Evolutionary conservation across 2,113 vertebrate species (phyloP).

Genomic region (Bujurquina vittata): DNA sequence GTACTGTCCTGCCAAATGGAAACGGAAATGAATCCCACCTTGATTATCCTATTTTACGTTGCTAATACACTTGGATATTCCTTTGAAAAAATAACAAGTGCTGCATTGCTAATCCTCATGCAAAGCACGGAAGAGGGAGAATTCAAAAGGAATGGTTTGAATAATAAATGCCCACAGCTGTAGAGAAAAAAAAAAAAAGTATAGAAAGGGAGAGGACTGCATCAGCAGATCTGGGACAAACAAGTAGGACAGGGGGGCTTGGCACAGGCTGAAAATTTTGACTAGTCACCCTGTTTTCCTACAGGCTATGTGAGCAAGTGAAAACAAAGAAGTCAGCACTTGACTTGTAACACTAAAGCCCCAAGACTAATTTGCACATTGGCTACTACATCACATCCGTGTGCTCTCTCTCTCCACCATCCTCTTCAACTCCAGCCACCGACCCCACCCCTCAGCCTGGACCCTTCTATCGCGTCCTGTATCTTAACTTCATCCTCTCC

Average conservation of each 20-base stretch:
- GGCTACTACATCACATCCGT: conserved; percentile 58
- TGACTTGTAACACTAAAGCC: conserved; percentile 49
- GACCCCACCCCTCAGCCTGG: neutral
- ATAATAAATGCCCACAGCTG: conserved; percentile 74
- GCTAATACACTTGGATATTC: conserved; percentile 55
- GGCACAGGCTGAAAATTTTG: conserved; percentile 63
- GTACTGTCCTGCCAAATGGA: conserved; percentile 26
- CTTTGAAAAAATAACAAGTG: conserved; percentile 57
- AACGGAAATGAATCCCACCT: conserved; percentile 36
- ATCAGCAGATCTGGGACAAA: conserved; percentile 78
- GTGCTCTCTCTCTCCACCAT: neutral
- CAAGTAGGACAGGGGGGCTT: conserved; percentile 68
- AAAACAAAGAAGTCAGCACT: conserved; percentile 73
- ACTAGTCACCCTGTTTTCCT: conserved; percentile 70
- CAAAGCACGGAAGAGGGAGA: conserved; percentile 63
- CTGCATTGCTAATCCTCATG: conserved; percentile 67
- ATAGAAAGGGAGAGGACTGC: conserved; percentile 48
- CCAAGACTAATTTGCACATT: conserved; percentile 66
- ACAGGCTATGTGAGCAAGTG: conserved; percentile 54
- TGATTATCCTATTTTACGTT: conserved; percentile 52
- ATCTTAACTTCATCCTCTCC: conserved; percentile 20
- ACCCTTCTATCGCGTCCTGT: conserved; percentile 13
- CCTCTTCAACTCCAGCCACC: neutral
- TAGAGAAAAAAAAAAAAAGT: conserved; percentile 38
- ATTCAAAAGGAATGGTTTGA: conserved; percentile 72